Conservation (phyloP, 2,797 vertebrate genomes). For the Carduelis carduelis region DNA sequence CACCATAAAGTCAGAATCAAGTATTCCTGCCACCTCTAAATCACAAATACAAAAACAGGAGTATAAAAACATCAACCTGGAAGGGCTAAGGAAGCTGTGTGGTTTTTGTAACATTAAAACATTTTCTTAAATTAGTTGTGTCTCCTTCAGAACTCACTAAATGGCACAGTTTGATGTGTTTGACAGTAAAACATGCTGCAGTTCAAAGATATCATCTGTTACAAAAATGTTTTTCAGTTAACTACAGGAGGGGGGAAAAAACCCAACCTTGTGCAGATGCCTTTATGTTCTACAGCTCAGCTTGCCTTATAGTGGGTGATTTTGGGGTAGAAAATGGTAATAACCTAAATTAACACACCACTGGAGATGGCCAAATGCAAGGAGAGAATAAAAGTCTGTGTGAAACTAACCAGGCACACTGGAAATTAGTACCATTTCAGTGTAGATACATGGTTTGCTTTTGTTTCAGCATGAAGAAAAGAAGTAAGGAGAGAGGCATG, state of each 20-base stretch:
- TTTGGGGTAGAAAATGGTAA: neutral
- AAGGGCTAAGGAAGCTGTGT: neutral
- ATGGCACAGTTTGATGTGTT: conserved; percentile 26
- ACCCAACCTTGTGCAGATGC: neutral
- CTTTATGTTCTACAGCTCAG: neutral
- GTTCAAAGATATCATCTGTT: conserved; percentile 47
- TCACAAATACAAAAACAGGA: neutral
- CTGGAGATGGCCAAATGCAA: neutral
- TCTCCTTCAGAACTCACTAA: conserved; percentile 3
- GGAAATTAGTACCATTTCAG: neutral
- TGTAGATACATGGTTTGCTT: neutral
- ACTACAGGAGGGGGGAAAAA: neutral
- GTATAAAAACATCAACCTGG: neutral
- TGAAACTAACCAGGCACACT: neutral
- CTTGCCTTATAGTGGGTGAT: neutral
- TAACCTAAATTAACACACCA: neutral
- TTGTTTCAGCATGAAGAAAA: neutral
- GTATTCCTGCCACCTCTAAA: neutral
- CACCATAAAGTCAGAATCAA: neutral
- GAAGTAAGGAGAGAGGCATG: neutral
- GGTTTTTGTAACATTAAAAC: neutral
- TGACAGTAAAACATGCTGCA: conserved; percentile 47
- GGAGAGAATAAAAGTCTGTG: neutral
- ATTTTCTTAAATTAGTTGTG: neutral
- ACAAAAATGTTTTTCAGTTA: conserved; percentile 1